Evolutionary conservation across 2,797 vertebrate genomes (phyloP).

Genomic region (Iguana delicatissima): DNA sequence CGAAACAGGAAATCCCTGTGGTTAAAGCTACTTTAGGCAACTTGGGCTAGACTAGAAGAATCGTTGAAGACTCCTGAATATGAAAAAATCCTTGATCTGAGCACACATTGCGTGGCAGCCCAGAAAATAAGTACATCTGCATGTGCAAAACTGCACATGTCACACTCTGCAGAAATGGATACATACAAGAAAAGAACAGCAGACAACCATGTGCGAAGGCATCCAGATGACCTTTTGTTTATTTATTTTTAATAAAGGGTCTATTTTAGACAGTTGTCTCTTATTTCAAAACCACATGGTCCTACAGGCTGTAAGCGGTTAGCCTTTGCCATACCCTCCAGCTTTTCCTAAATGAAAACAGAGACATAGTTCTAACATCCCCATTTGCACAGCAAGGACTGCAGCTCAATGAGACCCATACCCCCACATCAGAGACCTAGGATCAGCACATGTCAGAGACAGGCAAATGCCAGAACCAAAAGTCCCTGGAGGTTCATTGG

Average conservation of each 20-base stretch:
- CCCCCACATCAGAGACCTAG: neutral
- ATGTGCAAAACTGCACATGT: neutral
- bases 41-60: neutral
- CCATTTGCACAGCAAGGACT: neutral
- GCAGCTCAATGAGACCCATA: no score
- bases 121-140: neutral
- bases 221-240: neutral
- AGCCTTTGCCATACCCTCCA: neutral
- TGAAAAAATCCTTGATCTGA: neutral
- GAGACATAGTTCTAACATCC: neutral
- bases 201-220: neutral
- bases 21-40: constrained; percentile 10
- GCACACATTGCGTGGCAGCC: neutral
- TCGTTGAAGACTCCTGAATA: constrained; percentile 8
- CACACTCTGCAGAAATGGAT: neutral
- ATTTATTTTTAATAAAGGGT: neutral
- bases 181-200: neutral
- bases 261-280: neutral
- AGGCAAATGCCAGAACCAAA: neutral
- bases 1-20: constrained; percentile 11
- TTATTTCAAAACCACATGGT: neutral
- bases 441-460: neutral
- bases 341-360: neutral
- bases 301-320: neutral
- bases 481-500: neutral